These are phyloP conservation scores for Perccottus glenii DNA, from an alignment of 2,113 vertebrate genomes.

Conservation along the genomic window DNA sequence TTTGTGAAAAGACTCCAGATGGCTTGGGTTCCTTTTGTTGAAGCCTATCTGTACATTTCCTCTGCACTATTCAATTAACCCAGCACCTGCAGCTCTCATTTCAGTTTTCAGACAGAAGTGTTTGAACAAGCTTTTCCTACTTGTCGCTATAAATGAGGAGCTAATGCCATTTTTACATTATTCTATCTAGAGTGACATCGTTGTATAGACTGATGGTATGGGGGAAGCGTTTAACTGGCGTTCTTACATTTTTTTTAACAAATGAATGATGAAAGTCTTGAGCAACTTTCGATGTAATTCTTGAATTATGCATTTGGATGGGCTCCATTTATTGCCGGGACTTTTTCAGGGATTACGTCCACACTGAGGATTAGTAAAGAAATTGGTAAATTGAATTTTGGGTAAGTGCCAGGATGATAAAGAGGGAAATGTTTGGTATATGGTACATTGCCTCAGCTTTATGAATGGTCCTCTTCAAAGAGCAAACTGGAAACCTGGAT, in stretches of 20 bases:
- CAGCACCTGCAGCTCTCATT: conserved; percentile 47
- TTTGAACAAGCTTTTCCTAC: conserved; percentile 44
- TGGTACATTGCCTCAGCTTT: conserved; percentile 32
- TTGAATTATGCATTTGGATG: conserved; percentile 46
- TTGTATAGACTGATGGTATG: conserved; percentile 7
- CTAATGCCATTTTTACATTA: conserved; percentile 35
- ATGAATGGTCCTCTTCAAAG: conserved; percentile 49
- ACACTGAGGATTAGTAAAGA: conserved; percentile 51
- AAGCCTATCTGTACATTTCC: conserved; percentile 46
- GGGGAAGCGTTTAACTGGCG: conserved; percentile 6
- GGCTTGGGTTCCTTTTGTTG: conserved; percentile 59
- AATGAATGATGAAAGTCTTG: conserved; percentile 40
- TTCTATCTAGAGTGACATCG: conserved; percentile 20
- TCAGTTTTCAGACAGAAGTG: conserved; percentile 33
- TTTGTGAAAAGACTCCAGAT: conserved; percentile 73
- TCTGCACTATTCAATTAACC: conserved; percentile 63
- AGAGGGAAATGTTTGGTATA: conserved; percentile 22
- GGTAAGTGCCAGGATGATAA: conserved; percentile 42
- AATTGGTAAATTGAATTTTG: conserved; percentile 57
- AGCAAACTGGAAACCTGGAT: conserved; percentile 41
- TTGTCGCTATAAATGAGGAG: conserved; percentile 38
- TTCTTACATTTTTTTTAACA: background rate
- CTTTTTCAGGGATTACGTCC: conserved; percentile 58
- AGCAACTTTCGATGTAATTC: conserved; percentile 42
- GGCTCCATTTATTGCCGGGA: conserved; percentile 43